A percentile compares a stretch with the other conserved stretches of the same genome.
Evolutionary conservation across 2,888 invertebrate genomes (phyloP).

Genomic region (Mythimna loreyi): DNA sequence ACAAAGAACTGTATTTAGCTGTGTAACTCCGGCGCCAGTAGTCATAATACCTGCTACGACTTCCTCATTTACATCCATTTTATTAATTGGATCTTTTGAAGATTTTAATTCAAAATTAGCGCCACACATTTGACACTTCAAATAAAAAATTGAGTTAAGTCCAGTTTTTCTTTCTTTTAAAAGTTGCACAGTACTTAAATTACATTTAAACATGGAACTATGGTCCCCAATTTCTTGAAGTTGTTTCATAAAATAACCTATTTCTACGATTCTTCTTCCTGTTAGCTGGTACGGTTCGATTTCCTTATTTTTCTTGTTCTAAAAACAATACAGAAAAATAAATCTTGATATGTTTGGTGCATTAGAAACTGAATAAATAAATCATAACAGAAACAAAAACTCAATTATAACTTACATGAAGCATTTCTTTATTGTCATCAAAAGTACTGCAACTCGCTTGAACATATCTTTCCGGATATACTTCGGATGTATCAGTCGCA

Average conservation of each 20-base stretch:
- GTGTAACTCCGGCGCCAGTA: too few species aligned
- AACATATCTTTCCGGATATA: background rate
- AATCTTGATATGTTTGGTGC: background rate
- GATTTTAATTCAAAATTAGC: background rate
- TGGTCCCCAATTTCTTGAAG: too few species aligned
- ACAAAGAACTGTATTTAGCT: too few species aligned
- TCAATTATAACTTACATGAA: background rate
- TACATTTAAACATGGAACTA: too few species aligned
- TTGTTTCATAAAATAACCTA: background rate
- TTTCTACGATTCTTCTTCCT: background rate
- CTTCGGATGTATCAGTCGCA: background rate
- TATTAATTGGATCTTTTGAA: background rate
- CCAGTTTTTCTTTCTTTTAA: too few species aligned
- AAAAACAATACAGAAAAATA: background rate
- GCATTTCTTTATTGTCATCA: background rate
- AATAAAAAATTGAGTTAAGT: too few species aligned
- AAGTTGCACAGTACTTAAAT: too few species aligned
- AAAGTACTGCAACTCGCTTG: background rate
- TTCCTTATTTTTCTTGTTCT: background rate
- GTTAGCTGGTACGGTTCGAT: background rate
- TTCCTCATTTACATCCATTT: constrained; percentile 1
- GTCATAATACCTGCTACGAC: too few species aligned
- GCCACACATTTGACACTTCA: constrained; percentile 3
- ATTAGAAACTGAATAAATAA: too few species aligned
- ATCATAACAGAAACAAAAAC: background rate